Evolutionary conservation across 2,888 invertebrate species (phyloP).

Genomic region (Luperina nickerlii): DNA sequence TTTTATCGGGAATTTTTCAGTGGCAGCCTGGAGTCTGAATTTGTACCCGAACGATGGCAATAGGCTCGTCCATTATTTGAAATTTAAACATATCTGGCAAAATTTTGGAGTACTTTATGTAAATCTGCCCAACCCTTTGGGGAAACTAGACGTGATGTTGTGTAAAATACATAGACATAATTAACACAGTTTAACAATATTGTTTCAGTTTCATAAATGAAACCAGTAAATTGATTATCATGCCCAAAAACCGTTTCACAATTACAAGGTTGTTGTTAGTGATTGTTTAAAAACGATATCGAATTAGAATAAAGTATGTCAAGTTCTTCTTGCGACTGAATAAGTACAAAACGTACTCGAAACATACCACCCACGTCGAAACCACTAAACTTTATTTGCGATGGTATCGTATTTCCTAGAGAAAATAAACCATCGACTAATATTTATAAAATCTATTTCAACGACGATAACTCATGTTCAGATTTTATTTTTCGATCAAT

Average conservation of each 20-base stretch:
- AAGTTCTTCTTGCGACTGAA: constrained; percentile 23
- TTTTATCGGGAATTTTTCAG: too few relatives aligned
- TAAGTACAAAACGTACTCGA: constrained; percentile 24
- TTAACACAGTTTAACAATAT: background rate
- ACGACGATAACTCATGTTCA: constrained; percentile 23
- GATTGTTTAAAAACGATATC: constrained; percentile 8
- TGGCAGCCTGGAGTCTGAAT: too few relatives aligned
- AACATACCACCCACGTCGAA: constrained; percentile 27
- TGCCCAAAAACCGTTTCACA: background rate
- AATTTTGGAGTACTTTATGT: background rate
- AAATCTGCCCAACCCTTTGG: background rate
- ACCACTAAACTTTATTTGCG: constrained; percentile 36
- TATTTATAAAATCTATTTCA: constrained; percentile 34
- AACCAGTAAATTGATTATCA: background rate
- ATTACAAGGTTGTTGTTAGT: background rate
- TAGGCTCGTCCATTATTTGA: background rate
- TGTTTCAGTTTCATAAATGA: background rate
- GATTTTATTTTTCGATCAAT: constrained; percentile 30
- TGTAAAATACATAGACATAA: background rate
- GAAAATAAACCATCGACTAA: constrained; percentile 37
- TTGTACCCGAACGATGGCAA: background rate
- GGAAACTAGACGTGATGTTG: background rate
- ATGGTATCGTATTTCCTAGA: constrained; percentile 35
- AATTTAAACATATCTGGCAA: background rate
- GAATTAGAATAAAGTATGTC: background rate